Conservation (phyloP, 2,113 vertebrate genomes). For the Rafetus swinhoei region DNA sequence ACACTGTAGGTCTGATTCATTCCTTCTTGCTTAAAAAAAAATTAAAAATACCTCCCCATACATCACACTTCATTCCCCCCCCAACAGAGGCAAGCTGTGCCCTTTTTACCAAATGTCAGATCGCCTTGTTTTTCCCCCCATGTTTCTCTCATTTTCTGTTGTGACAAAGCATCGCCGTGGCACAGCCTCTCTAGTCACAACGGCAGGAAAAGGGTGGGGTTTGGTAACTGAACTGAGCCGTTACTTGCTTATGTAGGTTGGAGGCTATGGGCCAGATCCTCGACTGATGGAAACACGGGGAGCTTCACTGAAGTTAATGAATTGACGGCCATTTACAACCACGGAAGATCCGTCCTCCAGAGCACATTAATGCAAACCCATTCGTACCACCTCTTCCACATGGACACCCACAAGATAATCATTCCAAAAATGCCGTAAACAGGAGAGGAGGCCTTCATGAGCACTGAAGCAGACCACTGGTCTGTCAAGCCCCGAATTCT, state of each 20-base stretch:
- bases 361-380: neutral
- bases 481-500: neutral
- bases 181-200: neutral
- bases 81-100: neutral
- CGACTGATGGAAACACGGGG: neutral
- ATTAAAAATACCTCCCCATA: neutral
- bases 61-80: neutral
- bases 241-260: neutral
- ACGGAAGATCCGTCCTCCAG: neutral
- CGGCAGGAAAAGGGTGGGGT: slow-evolving; percentile 70
- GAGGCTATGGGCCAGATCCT: neutral
- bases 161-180: slow-evolving; percentile 14
- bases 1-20: neutral
- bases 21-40: neutral
- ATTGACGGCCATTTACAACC: rapidly evolving
- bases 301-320: neutral
- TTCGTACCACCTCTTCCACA: rapidly evolving
- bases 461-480: neutral
- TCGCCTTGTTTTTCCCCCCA: neutral
- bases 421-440: neutral
- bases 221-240: neutral
- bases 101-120: neutral
- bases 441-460: neutral
- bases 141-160: slow-evolving; percentile 7
- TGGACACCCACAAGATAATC: neutral